Percentiles rank a stretch among this genome's conserved stretches.
These are phyloP conservation scores for Sebastolobus altivelis DNA, from an alignment of 2,797 vertebrate species.

Conservation along the genomic window DNA sequence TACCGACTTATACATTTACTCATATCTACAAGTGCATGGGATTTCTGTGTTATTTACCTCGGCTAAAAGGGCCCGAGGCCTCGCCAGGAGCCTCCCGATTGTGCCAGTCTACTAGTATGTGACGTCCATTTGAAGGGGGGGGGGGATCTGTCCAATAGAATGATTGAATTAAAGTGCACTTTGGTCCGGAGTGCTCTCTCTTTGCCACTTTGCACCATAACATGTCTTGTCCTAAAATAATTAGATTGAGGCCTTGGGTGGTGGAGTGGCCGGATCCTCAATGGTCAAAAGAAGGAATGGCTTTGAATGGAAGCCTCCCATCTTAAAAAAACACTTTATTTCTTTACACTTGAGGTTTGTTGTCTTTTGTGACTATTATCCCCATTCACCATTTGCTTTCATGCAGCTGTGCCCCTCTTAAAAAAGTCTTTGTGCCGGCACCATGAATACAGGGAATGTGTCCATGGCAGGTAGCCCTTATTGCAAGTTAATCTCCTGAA, in stretches of 20 bases:
- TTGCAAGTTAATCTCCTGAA: conserved; percentile 90
- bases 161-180: conserved; percentile 87
- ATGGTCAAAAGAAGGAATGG: conserved; percentile 82
- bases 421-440: conserved; percentile 84
- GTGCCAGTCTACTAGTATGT: conserved; percentile 76
- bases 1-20: conserved; percentile 36
- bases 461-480: conserved; percentile 89
- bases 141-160: conserved; percentile 80
- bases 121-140: conserved; percentile 76
- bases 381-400: conserved; percentile 85
- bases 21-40: conserved; percentile 35
- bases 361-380: conserved; percentile 89
- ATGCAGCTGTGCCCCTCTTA: conserved; percentile 87
- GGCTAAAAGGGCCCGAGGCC: conserved; percentile 39
- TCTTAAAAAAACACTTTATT: conserved; percentile 88
- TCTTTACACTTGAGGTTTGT: conserved; percentile 90
- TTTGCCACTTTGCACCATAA: conserved; percentile 83
- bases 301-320: conserved; percentile 83
- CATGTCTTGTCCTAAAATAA: conserved; percentile 87
- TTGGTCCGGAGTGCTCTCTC: conserved; percentile 82
- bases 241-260: conserved; percentile 83
- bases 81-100: conserved; percentile 65
- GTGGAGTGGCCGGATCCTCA: conserved; percentile 80
- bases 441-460: conserved; percentile 86
- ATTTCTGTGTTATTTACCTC: conserved; percentile 57